Percentiles rank a stretch among this genome's conserved stretches.
phyloP scores from a whole-genome alignment of 2,113 vertebrate genomes.

The Poicephalus meyeri region DNA sequence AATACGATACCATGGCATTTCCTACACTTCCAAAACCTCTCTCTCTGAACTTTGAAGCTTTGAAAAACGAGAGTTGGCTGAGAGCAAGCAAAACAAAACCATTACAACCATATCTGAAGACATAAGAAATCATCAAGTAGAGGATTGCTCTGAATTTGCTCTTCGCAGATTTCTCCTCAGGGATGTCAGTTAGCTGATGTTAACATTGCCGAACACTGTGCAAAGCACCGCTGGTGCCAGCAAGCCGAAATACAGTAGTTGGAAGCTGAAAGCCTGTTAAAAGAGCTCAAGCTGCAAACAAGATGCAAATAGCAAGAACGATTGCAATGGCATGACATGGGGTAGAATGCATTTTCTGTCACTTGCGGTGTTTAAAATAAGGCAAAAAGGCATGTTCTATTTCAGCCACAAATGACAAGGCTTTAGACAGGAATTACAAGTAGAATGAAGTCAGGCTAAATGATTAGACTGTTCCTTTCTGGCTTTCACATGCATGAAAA shows the following conservation, averaged over 20 bases:
- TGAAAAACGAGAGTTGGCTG: not conserved
- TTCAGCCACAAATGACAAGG: not conserved
- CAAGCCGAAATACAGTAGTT: not conserved
- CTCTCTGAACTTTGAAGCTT: not conserved
- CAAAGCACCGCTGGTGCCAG: not conserved
- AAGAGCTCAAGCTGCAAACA: not conserved
- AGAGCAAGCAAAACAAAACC: not conserved
- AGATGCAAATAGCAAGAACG: not conserved
- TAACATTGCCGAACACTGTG: not conserved
- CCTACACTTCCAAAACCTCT: not conserved
- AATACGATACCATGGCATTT: not conserved
- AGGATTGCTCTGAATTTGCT: not conserved
- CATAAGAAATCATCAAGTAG: not conserved
- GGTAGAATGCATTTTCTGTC: not conserved
- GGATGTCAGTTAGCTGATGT: not conserved
- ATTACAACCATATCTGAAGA: not conserved
- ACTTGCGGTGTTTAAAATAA: not conserved
- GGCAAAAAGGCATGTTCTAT: not conserved
- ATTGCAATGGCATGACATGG: not conserved
- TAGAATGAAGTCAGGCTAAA: constrained; percentile 28
- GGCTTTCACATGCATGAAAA: constrained; percentile 35
- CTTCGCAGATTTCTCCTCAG: not conserved
- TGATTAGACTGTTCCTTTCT: constrained; percentile 12
- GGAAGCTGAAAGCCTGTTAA: not conserved
- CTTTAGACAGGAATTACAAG: constrained; percentile 2